Conservation (phyloP, 2,113 vertebrate species). For the Bambusicola thoracicus region DNA sequence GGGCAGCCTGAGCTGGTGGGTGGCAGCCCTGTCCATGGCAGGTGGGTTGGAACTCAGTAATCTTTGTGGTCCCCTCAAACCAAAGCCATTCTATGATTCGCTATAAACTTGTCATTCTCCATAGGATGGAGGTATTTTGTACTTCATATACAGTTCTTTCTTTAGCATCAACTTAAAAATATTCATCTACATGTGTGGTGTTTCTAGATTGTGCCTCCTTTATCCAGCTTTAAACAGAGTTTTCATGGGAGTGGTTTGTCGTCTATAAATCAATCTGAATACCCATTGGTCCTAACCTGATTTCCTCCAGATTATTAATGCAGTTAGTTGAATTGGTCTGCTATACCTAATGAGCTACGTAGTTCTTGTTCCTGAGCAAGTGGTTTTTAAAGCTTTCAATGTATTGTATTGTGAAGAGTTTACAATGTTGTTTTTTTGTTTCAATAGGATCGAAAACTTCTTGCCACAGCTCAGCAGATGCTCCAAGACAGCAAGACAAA, state of each 20-base stretch:
- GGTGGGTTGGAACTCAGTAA: too few species aligned
- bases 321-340: background rate
- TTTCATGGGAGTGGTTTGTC: background rate
- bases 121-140: background rate
- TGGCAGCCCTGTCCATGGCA: too few species aligned
- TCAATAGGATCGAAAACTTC: conserved; percentile 93
- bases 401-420: background rate
- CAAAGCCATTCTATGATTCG: too few species aligned
- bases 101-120: background rate
- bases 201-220: background rate
- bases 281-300: background rate
- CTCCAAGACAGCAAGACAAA: conserved; percentile 99
- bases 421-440: conserved; percentile 23
- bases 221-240: conserved; percentile 5
- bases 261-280: background rate
- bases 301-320: background rate
- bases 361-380: background rate
- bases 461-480: conserved; percentile 97
- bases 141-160: background rate
- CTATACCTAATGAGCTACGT: background rate
- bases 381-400: background rate
- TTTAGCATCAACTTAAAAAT: background rate
- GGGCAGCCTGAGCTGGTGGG: too few species aligned
- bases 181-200: background rate
- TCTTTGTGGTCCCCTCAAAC: too few species aligned